A percentile compares a stretch with the other conserved stretches of the same genome.
phyloP scores from a whole-genome alignment of 2,797 vertebrate species.

The Pangasius larnaudii region DNA sequence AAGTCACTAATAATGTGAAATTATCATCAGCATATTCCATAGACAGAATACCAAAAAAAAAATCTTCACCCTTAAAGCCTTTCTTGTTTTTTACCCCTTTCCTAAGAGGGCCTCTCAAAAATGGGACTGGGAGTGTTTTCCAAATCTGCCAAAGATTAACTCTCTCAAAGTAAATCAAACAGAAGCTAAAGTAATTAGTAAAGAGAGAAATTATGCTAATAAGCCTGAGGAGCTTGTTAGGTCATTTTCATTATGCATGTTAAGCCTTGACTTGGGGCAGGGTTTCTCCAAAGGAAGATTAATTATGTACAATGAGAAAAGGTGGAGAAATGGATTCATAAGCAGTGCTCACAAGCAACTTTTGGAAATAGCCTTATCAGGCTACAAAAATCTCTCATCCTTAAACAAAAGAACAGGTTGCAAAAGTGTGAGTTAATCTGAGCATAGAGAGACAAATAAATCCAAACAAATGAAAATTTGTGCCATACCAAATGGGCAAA shows the following conservation, averaged over 20 bases:
- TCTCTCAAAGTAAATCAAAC: constrained; percentile 73
- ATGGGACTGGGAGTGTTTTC: constrained; percentile 59
- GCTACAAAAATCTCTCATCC: constrained; percentile 19
- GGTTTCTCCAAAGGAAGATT: constrained; percentile 69
- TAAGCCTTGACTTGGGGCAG: constrained; percentile 78
- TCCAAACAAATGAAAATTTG: background rate
- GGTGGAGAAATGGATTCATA: constrained; percentile 66
- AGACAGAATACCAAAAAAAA: background rate
- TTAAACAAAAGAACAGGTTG: constrained; percentile 28
- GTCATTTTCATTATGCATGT: constrained; percentile 83
- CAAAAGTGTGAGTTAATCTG: constrained; percentile 7
- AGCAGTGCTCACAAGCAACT: constrained; percentile 57
- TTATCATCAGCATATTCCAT: background rate
- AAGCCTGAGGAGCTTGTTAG: constrained; percentile 78
- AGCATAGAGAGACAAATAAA: background rate
- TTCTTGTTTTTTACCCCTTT: background rate
- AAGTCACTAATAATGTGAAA: background rate
- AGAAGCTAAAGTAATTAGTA: constrained; percentile 82
- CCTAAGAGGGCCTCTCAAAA: constrained; percentile 31
- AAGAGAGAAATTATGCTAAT: constrained; percentile 80
- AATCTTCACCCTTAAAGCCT: background rate
- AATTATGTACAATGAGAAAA: constrained; percentile 73
- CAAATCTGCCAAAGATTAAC: constrained; percentile 71
- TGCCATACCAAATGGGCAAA: background rate
- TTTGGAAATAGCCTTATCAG: constrained; percentile 22